These are phyloP conservation scores for Heliocidaris erythrogramma DNA, from an alignment of 35 echinoderm and acorn worm genomes.

Conservation along the genomic window DNA sequence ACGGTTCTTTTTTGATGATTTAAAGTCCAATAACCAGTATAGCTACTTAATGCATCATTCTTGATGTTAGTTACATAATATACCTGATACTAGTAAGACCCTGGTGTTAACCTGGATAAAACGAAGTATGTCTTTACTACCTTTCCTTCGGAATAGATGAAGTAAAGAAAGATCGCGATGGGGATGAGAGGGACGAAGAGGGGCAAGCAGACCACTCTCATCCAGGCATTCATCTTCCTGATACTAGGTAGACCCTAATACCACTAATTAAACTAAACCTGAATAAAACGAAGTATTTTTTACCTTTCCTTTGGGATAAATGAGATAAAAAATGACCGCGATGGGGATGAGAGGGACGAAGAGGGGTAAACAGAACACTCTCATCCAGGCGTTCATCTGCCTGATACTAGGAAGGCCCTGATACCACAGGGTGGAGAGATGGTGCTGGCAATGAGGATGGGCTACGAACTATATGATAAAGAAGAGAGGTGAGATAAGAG, in stretches of 20 bases:
- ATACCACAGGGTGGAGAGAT: conserved; percentile 80
- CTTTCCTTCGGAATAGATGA: conserved; percentile 58
- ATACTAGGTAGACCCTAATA: conserved; percentile 70
- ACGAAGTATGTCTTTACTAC: conserved; percentile 44
- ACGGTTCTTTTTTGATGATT: too few species aligned
- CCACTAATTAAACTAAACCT: conserved; percentile 53
- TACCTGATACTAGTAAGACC: too few species aligned
- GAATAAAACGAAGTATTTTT: background rate
- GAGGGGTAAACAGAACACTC: conserved; percentile 34
- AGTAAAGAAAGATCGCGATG: conserved; percentile 56
- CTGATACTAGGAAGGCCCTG: conserved; percentile 67
- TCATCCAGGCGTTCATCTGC: conserved; percentile 23
- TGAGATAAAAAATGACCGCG: conserved; percentile 55
- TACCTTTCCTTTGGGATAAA: conserved; percentile 68
- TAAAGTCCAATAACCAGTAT: too few species aligned
- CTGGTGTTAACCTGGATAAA: too few species aligned
- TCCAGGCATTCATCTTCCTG: conserved; percentile 30
- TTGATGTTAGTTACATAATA: too few species aligned
- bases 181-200: conserved; percentile 56
- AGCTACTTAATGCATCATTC: too few species aligned
- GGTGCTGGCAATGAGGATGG: conserved; percentile 85
- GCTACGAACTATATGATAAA: conserved; percentile 65
- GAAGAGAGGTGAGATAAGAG: background rate
- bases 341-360: conserved; percentile 58
- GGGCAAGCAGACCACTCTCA: conserved; percentile 39